phyloP scores from a whole-genome alignment of 2,113 vertebrate genomes.

The Larimichthys crocea region DNA sequence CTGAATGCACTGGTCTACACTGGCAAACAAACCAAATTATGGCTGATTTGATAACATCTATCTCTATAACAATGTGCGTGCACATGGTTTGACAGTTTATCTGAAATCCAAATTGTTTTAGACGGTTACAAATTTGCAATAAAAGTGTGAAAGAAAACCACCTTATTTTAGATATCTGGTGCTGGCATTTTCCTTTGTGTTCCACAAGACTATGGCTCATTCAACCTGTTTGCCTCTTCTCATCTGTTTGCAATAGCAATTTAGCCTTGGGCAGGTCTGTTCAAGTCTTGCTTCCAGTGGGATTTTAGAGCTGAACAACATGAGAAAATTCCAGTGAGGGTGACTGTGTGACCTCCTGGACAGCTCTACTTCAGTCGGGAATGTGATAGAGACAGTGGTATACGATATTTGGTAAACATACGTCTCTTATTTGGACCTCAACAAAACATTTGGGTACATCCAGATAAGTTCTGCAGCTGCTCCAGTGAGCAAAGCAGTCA shows the following conservation, averaged over 20 bases:
- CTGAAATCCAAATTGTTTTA: not conserved
- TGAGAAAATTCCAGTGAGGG: not conserved
- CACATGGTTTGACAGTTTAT: not conserved
- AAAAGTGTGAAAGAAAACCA: slow-evolving; percentile 42
- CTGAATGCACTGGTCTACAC: slow-evolving; percentile 54
- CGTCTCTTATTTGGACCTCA: not conserved
- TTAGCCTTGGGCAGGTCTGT: not conserved
- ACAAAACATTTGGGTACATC: slow-evolving; percentile 23
- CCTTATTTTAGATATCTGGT: not conserved
- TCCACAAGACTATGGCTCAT: not conserved
- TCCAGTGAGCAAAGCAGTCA: not conserved
- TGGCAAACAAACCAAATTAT: slow-evolving; percentile 18
- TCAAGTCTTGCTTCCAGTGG: not conserved
- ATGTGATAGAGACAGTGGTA: not conserved
- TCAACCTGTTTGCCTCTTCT: not conserved
- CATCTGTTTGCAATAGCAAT: not conserved
- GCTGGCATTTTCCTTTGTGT: not conserved
- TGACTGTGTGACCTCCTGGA: not conserved
- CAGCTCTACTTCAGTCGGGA: not conserved
- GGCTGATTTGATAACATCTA: not conserved
- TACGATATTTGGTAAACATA: not conserved
- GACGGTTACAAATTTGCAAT: slow-evolving; percentile 54
- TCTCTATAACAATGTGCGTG: slow-evolving; percentile 5
- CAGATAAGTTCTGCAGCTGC: not conserved
- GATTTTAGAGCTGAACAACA: slow-evolving; percentile 25